Evolutionary conservation across 1,140 invertebrate species (phyloP), one percentile per base, ranked within the genome.

Genomic region (Pollicipes pollicipes): DNA sequence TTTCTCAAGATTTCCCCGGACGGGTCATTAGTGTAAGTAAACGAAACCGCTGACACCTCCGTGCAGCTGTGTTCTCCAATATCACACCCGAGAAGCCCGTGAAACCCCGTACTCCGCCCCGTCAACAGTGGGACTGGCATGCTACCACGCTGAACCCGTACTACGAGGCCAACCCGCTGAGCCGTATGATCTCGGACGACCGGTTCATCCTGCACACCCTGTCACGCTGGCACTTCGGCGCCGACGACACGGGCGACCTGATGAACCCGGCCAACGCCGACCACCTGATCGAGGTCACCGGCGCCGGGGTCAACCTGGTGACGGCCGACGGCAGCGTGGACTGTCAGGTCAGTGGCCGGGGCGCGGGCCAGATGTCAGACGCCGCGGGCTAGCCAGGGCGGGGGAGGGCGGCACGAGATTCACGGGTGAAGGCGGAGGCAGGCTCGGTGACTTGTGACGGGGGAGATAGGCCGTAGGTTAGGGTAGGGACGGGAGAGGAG

Each of bases 261-360:
- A 88, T 88, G 78, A 72, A 78, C 6, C 78, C 82, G 72, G 79
- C 82, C 16, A 95, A 93, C 78, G 80, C 89, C 27, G 78, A 86
- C 58, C 77, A 81, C 67, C 79, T 93, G 67, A 75, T 84, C n/a
- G 75, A 81, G 30, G 78, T 76, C 72, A 76, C 78, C 1, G 78
- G 80, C 29, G 74, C 70, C 16, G 72, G 78, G 71, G 70, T 76
- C 30, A 66, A 76, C 70, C 78, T 92, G 74, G 85, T 97, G 10
- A 97, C 95, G 3, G 93, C 92, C 30, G 95, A 98, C 84, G 95
- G 95, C 0, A 95, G 93, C 76, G 85, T 96, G 27, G 88, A 96
- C 78, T 97, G 94, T 77, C 84, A 87, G 70, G 82, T 27, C 28
- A 58, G 45, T 58, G 6, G 17, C 13, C 2, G 2, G 45, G 45